phyloP scores from a whole-genome alignment of 2,888 invertebrate genomes.

The Rosalia funebris region DNA sequence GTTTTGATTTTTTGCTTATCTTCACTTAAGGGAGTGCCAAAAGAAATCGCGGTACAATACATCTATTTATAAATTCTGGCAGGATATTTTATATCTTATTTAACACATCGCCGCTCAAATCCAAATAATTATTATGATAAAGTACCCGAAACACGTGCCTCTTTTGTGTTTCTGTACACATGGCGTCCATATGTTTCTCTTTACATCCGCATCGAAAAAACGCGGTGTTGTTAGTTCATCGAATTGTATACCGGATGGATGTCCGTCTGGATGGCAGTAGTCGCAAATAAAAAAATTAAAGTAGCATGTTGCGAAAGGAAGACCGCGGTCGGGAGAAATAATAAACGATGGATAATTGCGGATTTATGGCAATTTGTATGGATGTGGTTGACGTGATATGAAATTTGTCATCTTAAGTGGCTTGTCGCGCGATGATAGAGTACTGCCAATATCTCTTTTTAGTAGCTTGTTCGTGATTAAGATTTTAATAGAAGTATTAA shows the following conservation, averaged over 20 bases:
- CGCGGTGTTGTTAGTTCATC: constrained; percentile 11
- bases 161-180: constrained; percentile 21
- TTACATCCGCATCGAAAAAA: constrained; percentile 25
- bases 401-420: background rate
- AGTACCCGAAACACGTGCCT: constrained; percentile 31
- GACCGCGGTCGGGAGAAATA: constrained; percentile 7
- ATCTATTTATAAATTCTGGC: constrained; percentile 24
- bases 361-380: constrained; percentile 25
- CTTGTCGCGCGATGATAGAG: background rate
- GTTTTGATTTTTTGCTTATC: too few species aligned
- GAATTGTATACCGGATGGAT: constrained; percentile 33
- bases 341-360: constrained; percentile 16
- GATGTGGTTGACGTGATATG: background rate
- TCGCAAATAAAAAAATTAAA: constrained; percentile 26
- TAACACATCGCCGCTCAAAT: constrained; percentile 30
- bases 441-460: background rate
- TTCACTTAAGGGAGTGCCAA: too few species aligned
- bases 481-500: background rate
- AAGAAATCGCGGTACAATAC: constrained; percentile 16
- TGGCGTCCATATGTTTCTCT: constrained; percentile 34
- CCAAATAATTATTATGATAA: constrained; percentile 32
- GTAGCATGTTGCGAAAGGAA: constrained; percentile 24
- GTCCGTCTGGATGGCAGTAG: constrained; percentile 29
- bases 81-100: constrained; percentile 24
- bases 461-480: background rate